Conservation (phyloP, 1,140 invertebrate species). For the Papilio glaucus region DNA sequence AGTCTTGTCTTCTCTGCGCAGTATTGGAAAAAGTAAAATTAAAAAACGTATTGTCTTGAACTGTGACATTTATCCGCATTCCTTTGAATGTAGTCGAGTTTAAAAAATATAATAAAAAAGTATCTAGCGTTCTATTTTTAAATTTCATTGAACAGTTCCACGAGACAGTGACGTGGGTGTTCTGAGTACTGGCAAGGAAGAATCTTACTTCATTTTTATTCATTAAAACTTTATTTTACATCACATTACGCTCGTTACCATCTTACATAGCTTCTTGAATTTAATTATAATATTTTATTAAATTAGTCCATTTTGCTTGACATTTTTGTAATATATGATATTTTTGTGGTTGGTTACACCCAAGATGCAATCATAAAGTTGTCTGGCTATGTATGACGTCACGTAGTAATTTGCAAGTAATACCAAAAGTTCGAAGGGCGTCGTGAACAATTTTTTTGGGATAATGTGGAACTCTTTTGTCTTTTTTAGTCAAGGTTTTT, state of each 20-base stretch:
- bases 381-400: background rate
- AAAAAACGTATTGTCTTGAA: slow-evolving; percentile 13
- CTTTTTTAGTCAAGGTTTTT: too few species aligned
- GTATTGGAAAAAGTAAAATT: background rate
- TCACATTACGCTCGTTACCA: slow-evolving; percentile 9
- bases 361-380: background rate
- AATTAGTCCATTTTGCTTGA: background rate
- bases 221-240: slow-evolving; percentile 12
- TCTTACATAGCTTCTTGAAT: slow-evolving; percentile 2
- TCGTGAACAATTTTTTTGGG: too few species aligned
- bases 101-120: slow-evolving; percentile 2
- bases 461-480: too few species aligned
- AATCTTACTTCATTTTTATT: background rate
- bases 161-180: slow-evolving; percentile 20
- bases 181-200: background rate
- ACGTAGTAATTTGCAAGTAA: too few species aligned
- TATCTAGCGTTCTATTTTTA: slow-evolving; percentile 27
- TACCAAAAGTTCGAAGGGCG: too few species aligned
- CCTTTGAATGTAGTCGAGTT: background rate
- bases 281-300: background rate
- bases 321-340: background rate
- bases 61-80: slow-evolving; percentile 24
- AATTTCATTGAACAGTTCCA: slow-evolving; percentile 27
- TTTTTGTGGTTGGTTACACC: background rate
- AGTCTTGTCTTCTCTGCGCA: background rate